Conservation (phyloP, 2,797 vertebrate genomes). For the Phaenicophaeus curvirostris region DNA sequence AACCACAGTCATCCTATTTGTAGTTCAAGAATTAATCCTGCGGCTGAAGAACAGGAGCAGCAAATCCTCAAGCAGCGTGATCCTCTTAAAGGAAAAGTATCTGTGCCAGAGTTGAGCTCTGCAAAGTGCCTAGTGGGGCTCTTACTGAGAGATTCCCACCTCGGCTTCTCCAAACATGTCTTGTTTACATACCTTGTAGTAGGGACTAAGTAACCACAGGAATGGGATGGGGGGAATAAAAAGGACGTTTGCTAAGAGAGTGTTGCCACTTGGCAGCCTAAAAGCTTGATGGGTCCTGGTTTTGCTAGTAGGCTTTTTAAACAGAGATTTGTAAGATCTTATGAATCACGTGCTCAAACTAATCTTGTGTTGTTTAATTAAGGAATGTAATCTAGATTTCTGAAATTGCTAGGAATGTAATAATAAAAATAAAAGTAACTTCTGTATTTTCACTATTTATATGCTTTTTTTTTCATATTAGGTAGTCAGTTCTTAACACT, state of each 20-base stretch:
- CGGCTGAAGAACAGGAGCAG: neutral
- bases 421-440: neutral
- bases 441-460: neutral
- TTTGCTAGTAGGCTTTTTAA: constrained; percentile 10
- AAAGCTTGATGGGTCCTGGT: neutral
- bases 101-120: neutral
- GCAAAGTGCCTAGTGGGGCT: neutral
- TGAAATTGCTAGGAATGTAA: neutral
- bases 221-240: neutral
- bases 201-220: neutral
- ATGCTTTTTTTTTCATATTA: neutral
- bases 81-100: constrained; percentile 17
- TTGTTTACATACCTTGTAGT: neutral
- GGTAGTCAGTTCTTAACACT: neutral
- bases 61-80: constrained; percentile 30
- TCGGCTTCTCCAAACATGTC: neutral
- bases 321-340: neutral
- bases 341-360: neutral
- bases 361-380: neutral
- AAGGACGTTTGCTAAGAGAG: neutral
- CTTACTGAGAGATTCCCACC: neutral
- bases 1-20: neutral
- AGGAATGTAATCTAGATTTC: neutral
- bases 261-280: neutral
- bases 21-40: constrained; percentile 25